phyloP scores from a whole-genome alignment of 2,113 vertebrate species.

The Haemorhous mexicanus region DNA sequence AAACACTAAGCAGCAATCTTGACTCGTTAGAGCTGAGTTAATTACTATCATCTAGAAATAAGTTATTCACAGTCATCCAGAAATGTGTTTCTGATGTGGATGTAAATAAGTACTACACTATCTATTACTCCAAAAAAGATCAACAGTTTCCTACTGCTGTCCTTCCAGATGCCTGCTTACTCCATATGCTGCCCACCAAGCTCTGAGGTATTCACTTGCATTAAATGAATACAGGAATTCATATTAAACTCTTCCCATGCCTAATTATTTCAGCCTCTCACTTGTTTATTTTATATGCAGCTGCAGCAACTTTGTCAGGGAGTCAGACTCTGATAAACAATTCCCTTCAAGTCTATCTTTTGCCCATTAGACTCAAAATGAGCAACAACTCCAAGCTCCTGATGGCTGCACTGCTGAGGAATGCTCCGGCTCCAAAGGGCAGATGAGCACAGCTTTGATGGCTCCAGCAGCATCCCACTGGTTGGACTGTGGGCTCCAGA shows the following conservation, averaged over 20 bases:
- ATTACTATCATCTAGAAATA: slow-evolving; percentile 51
- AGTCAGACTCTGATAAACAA: background rate
- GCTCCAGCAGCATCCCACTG: background rate
- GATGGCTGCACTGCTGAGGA: background rate
- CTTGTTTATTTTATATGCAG: slow-evolving; percentile 24
- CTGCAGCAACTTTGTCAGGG: background rate
- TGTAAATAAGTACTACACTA: slow-evolving; percentile 14
- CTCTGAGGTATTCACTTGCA: background rate
- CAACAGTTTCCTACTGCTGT: background rate
- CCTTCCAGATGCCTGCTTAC: background rate
- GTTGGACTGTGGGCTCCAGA: background rate
- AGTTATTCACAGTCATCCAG: slow-evolving; percentile 38
- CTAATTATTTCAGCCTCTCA: slow-evolving; percentile 15
- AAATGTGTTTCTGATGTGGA: slow-evolving; percentile 22
- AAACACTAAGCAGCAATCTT: slow-evolving; percentile 23
- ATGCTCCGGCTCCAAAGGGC: background rate
- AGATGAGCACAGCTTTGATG: background rate
- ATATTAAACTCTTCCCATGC: background rate
- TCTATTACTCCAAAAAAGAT: background rate
- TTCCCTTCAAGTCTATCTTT: slow-evolving; percentile 7
- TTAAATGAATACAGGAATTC: slow-evolving; percentile 30
- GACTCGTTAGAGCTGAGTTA: slow-evolving; percentile 51
- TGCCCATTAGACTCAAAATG: slow-evolving; percentile 9
- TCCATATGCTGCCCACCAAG: background rate
- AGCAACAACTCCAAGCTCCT: background rate